Evolutionary conservation across 2,113 vertebrate species (phyloP), one percentile per base, ranked within the genome.

Genomic region (Marcusenius ussheri): DNA sequence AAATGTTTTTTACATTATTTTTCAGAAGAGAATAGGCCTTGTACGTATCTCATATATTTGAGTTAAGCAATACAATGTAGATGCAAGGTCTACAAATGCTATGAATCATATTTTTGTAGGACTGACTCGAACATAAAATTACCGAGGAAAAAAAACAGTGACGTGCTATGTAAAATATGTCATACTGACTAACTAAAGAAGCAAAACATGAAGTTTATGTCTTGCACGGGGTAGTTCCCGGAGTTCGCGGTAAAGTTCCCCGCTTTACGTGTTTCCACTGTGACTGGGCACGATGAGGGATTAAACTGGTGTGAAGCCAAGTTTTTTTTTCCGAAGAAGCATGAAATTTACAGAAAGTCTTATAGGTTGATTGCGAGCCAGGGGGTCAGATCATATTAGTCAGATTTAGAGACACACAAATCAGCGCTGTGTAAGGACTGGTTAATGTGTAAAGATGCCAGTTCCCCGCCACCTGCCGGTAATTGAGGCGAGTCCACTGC

Each of bases 331-430:
- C 42, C 21, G 49, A 53, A 53, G 8, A 87, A 88, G 31, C 85
- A 88, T 90, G 45, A 88, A 51, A 90, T 77, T 39, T n/a, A 45
- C 31, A 88, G 47, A 85, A 87, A 85, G 45, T 42, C 42, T 70
- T 47, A 51, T 17, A 90, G 85, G 47, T 42, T 90, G 83, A 84
- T 58, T 35, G 19, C 47, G 42, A 80, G 66, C 49, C 66, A 31
- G 27, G 31, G 66, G 47, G 62, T 56, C 5, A 87, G 77, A 53
- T 53, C 58, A 56, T 47, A 53, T 90, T 80, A 56, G 88, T n/a
- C 7, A 70, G 56, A 50, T 90, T 7, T 47, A 53, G 86, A 88
- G 19, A 62, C 62, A 80, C 15, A 5, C 31, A 35, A 39, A n/a
- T 87, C 13, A 56, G 31, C 83, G 9, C 58, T 51, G 24, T 74